phyloP scores from a whole-genome alignment of 2,797 vertebrate genomes.

The Saxicola maurus region DNA sequence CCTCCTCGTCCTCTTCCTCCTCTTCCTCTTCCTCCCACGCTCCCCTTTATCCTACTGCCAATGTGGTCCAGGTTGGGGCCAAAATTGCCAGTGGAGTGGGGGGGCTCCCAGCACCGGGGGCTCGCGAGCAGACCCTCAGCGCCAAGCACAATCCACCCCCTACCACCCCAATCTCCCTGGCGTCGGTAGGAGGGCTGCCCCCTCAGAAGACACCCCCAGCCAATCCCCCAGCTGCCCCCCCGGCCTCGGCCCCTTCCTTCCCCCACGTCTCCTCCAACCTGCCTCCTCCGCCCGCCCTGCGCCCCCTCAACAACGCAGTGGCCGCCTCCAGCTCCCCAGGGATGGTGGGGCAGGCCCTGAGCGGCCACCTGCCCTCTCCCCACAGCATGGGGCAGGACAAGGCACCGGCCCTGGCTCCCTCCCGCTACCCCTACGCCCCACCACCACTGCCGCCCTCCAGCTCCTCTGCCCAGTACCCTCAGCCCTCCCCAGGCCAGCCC shows the following conservation, averaged over 20 bases:
- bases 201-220: conserved; percentile 59
- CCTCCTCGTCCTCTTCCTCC: conserved; percentile 12
- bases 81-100: conserved; percentile 42
- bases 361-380: conserved; percentile 64
- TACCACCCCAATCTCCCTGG: conserved; percentile 72
- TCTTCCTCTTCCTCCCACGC: conserved; percentile 38
- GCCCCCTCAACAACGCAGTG: conserved; percentile 71
- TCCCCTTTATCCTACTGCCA: conserved; percentile 42
- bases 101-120: conserved; percentile 37
- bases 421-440: conserved; percentile 65
- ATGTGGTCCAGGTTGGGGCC: conserved; percentile 53
- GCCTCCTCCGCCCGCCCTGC: conserved; percentile 73
- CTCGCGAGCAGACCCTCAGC: conserved; percentile 48
- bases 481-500: conserved; percentile 63
- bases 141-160: conserved; percentile 74
- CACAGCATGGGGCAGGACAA: conserved; percentile 73
- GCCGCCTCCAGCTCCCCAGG: conserved; percentile 65
- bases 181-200: conserved; percentile 51
- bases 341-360: conserved; percentile 66
- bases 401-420: conserved; percentile 56
- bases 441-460: conserved; percentile 11
- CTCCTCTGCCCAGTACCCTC: conserved; percentile 67
- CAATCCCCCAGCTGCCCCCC: conserved; percentile 37
- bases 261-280: conserved; percentile 74
- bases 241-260: conserved; percentile 49